Percentiles rank a stretch among this genome's conserved stretches.
phyloP scores from a whole-genome alignment of 2,797 vertebrate species.

The Neomorphus geoffroyi region DNA sequence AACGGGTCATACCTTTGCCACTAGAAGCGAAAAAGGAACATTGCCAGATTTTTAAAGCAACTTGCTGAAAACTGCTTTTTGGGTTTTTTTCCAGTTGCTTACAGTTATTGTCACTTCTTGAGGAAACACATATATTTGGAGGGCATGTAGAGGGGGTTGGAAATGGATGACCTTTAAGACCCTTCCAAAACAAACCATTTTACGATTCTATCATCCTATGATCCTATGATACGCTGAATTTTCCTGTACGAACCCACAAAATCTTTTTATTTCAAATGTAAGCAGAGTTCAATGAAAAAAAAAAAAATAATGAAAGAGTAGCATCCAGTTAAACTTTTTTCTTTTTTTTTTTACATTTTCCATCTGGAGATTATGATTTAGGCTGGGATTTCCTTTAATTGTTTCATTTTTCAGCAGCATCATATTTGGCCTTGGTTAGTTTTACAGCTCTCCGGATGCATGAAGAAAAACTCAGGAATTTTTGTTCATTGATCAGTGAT shows the following conservation, averaged over 20 bases:
- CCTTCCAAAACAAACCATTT: no score
- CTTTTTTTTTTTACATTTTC: slow-evolving; percentile 3
- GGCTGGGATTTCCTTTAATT: slow-evolving; percentile 87
- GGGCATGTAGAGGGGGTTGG: neutral
- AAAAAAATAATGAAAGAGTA: neutral
- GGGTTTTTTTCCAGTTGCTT: neutral
- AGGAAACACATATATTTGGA: neutral
- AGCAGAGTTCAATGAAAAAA: neutral
- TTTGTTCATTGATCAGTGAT: neutral
- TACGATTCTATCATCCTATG: no score
- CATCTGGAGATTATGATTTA: slow-evolving; percentile 63
- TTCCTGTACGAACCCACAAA: neutral
- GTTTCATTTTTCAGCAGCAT: slow-evolving; percentile 72
- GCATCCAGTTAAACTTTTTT: neutral
- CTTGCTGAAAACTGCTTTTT: neutral
- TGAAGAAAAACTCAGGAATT: slow-evolving; percentile 22
- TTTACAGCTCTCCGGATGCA: slow-evolving; percentile 69
- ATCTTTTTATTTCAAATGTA: neutral
- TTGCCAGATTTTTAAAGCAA: neutral
- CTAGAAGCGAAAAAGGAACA: neutral
- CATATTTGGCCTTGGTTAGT: slow-evolving; percentile 61
- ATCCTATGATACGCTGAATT: neutral
- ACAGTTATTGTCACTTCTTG: neutral
- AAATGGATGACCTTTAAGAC: no score
- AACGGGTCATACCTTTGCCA: neutral